Evolutionary conservation across 1,140 invertebrate species (phyloP), one percentile per base, ranked within the genome.

Genomic region (Drosophila miranda): DNA sequence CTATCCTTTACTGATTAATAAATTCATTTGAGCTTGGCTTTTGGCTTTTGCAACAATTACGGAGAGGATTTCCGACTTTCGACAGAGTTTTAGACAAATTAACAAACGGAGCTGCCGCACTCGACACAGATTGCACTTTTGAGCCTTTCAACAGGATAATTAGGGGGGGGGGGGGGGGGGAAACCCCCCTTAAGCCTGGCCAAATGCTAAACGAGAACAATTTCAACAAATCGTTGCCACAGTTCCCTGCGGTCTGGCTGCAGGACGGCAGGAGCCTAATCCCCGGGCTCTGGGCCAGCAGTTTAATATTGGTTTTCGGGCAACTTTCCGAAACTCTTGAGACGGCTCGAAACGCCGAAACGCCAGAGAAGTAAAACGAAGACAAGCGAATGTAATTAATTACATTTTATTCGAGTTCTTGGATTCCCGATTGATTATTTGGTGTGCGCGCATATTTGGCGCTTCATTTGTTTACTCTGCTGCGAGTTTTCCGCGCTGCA

Each of bases 351-450:
- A 19, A 2, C 48, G 2, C 19, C 38, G 53, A n/a, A n/a, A n/a
- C n/a, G n/a, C n/a, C n/a, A n/a, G 30, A 49, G 26, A 71, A 71
- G 60, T 54, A 68, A 67, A 34, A 4, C 1, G 3, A 38, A 4
- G 16, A 46, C 34, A 30, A 0, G 38, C 23, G 23, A 34, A 50
- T 30, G 50, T 86, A 84, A 86, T 84, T 80, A 86, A 80, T 84
- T 80, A 73, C 73, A 73, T 84, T 83, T 86, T 73, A 61, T 79
- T 76, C 60, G 50, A 76, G 76, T 76, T 86, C 23, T 30, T 42
- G 26, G 34, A 3, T 34, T 19, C 53, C 14, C 81, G 67, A 84
- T 81, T 86, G 81, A 86, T 69, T 80, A 69, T 62, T 84, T 70
- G 28, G 56, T 50, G 57, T 57, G 42, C 58, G 58, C 58, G 58